These are phyloP conservation scores for Octodonta nipae DNA, from an alignment of 2,888 invertebrate genomes.

Conservation along the genomic window DNA sequence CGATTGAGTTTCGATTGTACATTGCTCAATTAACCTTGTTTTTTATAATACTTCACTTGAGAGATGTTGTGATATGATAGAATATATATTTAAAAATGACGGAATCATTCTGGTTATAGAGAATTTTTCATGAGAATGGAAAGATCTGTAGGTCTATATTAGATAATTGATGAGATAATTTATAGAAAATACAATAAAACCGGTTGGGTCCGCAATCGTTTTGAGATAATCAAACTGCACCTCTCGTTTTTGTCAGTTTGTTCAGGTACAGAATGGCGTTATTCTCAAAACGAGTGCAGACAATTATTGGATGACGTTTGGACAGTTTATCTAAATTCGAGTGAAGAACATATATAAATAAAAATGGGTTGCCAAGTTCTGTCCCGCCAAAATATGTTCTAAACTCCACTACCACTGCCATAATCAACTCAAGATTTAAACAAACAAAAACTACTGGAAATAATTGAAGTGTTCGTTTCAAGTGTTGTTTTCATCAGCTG, in stretches of 20 bases:
- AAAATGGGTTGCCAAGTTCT: slow-evolving; percentile 10
- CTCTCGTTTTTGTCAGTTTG: slow-evolving; percentile 17
- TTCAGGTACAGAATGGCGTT: slow-evolving; percentile 12
- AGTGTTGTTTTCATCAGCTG: slow-evolving; percentile 21
- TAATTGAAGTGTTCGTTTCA: slow-evolving; percentile 15
- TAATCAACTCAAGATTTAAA: slow-evolving; percentile 19
- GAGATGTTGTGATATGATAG: slow-evolving; percentile 30
- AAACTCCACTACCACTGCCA: slow-evolving; percentile 33
- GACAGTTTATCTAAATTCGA: slow-evolving; percentile 13
- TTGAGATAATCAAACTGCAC: slow-evolving; percentile 17
- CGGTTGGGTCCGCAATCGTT: slow-evolving; percentile 17
- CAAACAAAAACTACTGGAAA: slow-evolving; percentile 17
- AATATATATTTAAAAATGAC: slow-evolving; percentile 17
- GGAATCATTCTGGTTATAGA: slow-evolving; percentile 18
- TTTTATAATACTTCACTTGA: slow-evolving; percentile 19
- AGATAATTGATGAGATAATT: slow-evolving; percentile 30
- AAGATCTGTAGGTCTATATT: slow-evolving; percentile 38
- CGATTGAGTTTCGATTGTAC: slow-evolving; percentile 31
- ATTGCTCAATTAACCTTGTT: slow-evolving; percentile 35
- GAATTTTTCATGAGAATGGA: slow-evolving; percentile 35
- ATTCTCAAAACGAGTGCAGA: no score
- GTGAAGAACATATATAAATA: slow-evolving; percentile 7
- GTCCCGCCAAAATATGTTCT: slow-evolving; percentile 16
- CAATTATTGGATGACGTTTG: no score
- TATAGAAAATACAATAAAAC: slow-evolving; percentile 12